Base-by-base conservation (phyloP, 1,140 invertebrate genomes). In the Hyphantria cunea region DNA sequence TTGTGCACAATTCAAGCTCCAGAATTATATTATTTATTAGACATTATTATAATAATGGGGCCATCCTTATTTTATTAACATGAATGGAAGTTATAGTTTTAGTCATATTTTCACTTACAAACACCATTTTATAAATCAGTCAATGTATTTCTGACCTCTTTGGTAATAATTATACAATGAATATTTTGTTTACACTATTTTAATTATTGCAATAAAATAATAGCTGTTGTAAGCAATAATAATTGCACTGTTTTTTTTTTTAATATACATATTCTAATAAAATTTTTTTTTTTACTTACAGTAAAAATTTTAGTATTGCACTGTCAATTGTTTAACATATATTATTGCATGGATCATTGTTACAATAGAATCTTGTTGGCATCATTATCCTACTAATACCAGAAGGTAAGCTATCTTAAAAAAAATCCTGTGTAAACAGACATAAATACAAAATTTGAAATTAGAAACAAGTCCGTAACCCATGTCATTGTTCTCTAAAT, bases 221-320 rank as follows among this genome's bases (percentile, higher is more conserved):
- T 32, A 48, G 34, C 37, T 58, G 44, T 48, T 49, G 55, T 44
- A 44, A 48, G 48, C 55, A 58, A 66, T 76, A 77, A 66, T 72
- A 86, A 87, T 87, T 87, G 86, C 84, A 89, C 86, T 74, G 78
- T 64, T 53, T 80, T 25, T 64, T 53, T 80, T 25, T 73, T 78
- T 54, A 78, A 64, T 79, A 72, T 76, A 76, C 68, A 82, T 73
- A 82, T 73, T 74, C 49, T 71, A 71, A 68, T 66, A 68, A 67
- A 66, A 62, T 55, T 60, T 78, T 73, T 25, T 80, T 72, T 70
- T 86, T 89, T 84, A 87, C 86, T 89, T 87, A 84, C 58, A 89
- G 86, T 87, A 89, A 89, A 85, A 78, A 78, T 49, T 85, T 85
- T 83, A 74, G 83, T 89, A 89, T 89, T 89, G 86, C 86, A 89